Evolutionary conservation across 2,113 vertebrate genomes (phyloP).

Genomic region (Rostratula benghalensis): DNA sequence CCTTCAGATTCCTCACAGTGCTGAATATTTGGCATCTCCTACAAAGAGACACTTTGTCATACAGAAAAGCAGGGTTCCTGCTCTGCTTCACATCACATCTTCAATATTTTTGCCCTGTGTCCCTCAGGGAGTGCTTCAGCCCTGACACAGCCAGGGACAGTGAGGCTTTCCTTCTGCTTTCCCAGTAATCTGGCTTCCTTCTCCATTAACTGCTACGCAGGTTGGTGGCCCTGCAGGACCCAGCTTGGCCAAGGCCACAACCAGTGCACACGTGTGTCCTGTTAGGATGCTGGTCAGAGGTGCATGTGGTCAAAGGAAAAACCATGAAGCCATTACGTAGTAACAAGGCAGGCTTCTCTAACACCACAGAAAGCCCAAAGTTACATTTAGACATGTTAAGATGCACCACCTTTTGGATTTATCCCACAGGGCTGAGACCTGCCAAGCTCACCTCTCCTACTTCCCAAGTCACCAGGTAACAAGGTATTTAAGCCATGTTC

Average conservation of each 20-base stretch:
- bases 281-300: not conserved
- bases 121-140: not conserved
- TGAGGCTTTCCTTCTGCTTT: not conserved
- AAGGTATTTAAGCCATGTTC: not conserved
- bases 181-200: not conserved
- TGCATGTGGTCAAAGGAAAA: not conserved
- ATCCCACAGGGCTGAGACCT: not conserved
- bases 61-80: not conserved
- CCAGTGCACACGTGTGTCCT: not conserved
- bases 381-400: not conserved
- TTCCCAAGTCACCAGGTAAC: not conserved
- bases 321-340: not conserved
- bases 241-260: not conserved
- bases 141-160: not conserved
- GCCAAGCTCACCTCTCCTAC: not conserved
- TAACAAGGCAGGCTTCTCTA: not conserved
- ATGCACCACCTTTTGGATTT: not conserved
- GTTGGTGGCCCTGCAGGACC: not conserved
- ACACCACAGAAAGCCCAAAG: not conserved
- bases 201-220: not conserved
- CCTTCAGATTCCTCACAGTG: not conserved
- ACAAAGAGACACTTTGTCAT: not conserved
- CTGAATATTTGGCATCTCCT: not conserved
- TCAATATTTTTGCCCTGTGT: not conserved
- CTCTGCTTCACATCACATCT: not conserved